Conservation (phyloP, 1,140 invertebrate species). For the Aphelinus atriplicis region DNA sequence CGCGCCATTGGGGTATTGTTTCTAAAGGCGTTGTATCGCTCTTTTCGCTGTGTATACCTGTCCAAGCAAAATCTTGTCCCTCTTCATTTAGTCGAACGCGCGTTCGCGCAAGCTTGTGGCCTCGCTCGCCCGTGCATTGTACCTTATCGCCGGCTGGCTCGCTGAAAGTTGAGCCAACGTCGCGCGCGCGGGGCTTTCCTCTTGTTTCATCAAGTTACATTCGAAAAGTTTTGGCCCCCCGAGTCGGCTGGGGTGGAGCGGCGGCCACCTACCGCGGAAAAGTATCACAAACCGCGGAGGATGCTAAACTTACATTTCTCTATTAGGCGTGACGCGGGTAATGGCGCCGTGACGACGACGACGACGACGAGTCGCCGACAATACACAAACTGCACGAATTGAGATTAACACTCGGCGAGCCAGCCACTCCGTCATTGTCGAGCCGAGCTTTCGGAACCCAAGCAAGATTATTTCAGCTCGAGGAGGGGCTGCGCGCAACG, state of each 20-base stretch:
- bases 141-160: neutral
- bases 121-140: too few relatives aligned
- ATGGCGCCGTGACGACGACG: neutral
- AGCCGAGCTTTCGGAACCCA: slow-evolving; percentile 45
- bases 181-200: neutral
- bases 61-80: too few relatives aligned
- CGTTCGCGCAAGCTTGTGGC: too few relatives aligned
- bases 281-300: slow-evolving; percentile 10
- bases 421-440: slow-evolving; percentile 58
- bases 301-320: slow-evolving; percentile 49
- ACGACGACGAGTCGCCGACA: slow-evolving; percentile 41
- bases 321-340: slow-evolving; percentile 44
- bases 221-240: slow-evolving; percentile 15
- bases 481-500: slow-evolving; percentile 6
- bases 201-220: slow-evolving; percentile 19
- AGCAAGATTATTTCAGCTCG: slow-evolving; percentile 53
- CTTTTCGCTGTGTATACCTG: too few relatives aligned
- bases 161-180: slow-evolving; percentile 21
- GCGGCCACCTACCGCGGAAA: neutral
- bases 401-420: slow-evolving; percentile 56
- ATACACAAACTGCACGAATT: slow-evolving; percentile 56
- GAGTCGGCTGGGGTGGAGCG: neutral
- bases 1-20: too few relatives aligned
- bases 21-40: too few relatives aligned
- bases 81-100: too few relatives aligned